Evolutionary conservation across 2,888 invertebrate genomes (phyloP).

Genomic region (Atrina japonica): DNA sequence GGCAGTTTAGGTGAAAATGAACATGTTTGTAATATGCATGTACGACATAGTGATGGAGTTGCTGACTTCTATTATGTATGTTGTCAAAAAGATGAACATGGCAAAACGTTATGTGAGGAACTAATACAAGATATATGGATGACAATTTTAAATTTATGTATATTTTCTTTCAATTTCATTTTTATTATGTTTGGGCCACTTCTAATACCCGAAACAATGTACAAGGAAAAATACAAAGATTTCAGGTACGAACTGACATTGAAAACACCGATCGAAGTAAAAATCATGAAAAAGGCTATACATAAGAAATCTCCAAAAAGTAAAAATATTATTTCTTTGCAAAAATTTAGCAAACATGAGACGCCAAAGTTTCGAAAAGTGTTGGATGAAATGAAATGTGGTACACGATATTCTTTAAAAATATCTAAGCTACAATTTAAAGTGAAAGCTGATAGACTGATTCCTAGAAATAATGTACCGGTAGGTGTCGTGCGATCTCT

Average conservation of each 20-base stretch:
- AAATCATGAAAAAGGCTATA: constrained; percentile 6
- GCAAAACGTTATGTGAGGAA: constrained; percentile 35
- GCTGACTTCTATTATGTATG: constrained; percentile 40
- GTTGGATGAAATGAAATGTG: constrained; percentile 33
- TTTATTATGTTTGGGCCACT: constrained; percentile 69
- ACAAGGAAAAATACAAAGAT: constrained; percentile 43
- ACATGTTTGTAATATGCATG: constrained; percentile 58
- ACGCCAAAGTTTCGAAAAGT: constrained; percentile 44
- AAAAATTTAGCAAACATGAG: constrained; percentile 1
- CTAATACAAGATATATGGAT: constrained; percentile 60
- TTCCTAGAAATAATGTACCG: constrained; percentile 60
- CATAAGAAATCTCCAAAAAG: not conserved
- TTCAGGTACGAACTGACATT: constrained; percentile 32
- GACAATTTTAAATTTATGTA: constrained; percentile 55
- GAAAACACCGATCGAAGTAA: constrained; percentile 12
- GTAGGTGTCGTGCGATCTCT: constrained; percentile 62
- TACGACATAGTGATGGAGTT: constrained; percentile 30
- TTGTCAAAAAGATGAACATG: constrained; percentile 21
- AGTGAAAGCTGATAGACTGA: constrained; percentile 57
- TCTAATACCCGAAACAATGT: constrained; percentile 63
- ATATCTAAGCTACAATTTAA: constrained; percentile 54
- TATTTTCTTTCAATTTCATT: constrained; percentile 63
- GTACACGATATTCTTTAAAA: constrained; percentile 40
- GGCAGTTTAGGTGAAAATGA: constrained; percentile 43
- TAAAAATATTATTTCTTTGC: constrained; percentile 31